Evolutionary conservation across 2,113 vertebrate genomes (phyloP), one percentile per base, ranked within the genome.

Genomic region (Hippopotamus amphibius): DNA sequence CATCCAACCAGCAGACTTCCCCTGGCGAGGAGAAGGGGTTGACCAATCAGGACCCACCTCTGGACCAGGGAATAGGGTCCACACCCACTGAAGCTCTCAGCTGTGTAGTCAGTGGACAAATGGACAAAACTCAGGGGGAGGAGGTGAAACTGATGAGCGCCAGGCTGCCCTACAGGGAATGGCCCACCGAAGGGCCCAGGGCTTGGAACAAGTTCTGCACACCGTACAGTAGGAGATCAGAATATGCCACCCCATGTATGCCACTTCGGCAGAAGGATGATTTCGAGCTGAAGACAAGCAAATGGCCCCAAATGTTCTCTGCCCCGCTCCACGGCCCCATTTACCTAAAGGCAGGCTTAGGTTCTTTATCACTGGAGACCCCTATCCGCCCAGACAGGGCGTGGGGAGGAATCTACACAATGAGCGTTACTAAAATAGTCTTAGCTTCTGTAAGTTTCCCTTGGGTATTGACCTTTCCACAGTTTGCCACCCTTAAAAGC

Each of bases 391-490:
- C 79, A 41, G 33, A 80, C 37, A 30, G 1, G 33, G 53, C 16
- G 0, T 0, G 1, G 13, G 13, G 12, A 69, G 21, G 43, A 68
- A 37, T 30, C 16, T 41, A 11, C 15, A 9, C 4, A n/a, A 10
- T 6, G 26, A 19, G 13, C 30, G 4, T 3, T 22, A 17, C 37
- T 53, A 53, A 41, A 53, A 63, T 12, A 72, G 41, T 21, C 15
- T 2, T 6, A 21, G 2, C 5, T 16, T 16, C 10, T 21, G 0
- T 55, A 13, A 11, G 11, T 16, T 16, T 30, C 14, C 26, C 17
- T 13, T n/a, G 17, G 13, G 12, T 30, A 41, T 63, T 41, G n/a
- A n/a, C 12, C 55, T 83, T 21, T 53, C 41, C 50, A 33, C 30
- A 9, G 41, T 37, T 8, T 11, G 21, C 22, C 2, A 9, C 16